Conservation (phyloP, 1,140 invertebrate species). For the Bactericera cockerelli region DNA sequence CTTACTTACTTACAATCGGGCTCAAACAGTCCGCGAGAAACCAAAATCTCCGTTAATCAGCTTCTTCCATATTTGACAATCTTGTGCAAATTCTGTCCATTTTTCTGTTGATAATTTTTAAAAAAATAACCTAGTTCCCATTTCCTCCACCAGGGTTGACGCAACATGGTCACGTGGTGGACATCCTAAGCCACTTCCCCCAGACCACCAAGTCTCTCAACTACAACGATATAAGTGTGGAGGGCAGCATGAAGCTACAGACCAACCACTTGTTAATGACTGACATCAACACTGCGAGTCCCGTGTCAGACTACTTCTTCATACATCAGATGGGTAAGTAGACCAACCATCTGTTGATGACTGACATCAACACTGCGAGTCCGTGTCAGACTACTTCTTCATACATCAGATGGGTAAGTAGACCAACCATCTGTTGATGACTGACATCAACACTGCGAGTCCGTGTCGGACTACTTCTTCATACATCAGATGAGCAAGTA, state of each 20-base stretch:
- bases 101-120: too few relatives aligned
- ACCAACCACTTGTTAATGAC: constrained; percentile 1
- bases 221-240: constrained; percentile 32
- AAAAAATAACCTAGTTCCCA: too few relatives aligned
- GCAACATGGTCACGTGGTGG: constrained; percentile 24
- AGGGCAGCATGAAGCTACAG: neutral
- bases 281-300: neutral
- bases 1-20: too few relatives aligned
- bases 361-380: neutral
- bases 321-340: neutral
- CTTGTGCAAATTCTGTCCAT: too few relatives aligned
- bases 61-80: too few relatives aligned
- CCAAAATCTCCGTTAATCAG: too few relatives aligned
- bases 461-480: neutral
- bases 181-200: constrained; percentile 29
- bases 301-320: neutral
- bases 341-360: constrained; percentile 4
- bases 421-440: constrained; percentile 4
- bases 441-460: neutral
- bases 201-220: constrained; percentile 32
- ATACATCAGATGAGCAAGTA: neutral
- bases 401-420: neutral
- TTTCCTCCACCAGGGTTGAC: constrained; percentile 25
- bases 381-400: neutral
- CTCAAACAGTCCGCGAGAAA: too few relatives aligned